phyloP scores from a whole-genome alignment of 2,113 vertebrate genomes.

The Percopsis transmontana region DNA sequence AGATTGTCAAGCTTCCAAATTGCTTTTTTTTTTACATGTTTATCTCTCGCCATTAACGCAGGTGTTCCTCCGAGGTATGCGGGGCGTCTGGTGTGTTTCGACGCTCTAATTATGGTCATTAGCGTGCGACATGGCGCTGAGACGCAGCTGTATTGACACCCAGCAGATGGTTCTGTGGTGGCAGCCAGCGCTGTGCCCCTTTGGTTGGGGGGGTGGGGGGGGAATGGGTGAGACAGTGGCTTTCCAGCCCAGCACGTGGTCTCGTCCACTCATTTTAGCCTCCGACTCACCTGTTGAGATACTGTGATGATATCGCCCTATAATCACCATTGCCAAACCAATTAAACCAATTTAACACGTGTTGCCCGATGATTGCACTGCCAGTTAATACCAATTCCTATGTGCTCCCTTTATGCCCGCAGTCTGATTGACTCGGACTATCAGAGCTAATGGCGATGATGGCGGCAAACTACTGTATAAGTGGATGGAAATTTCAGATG shows the following conservation, averaged over 20 bases:
- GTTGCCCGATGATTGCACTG: too few species aligned
- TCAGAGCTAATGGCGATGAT: too few species aligned
- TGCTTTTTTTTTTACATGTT: not conserved
- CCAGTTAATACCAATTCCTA: too few species aligned
- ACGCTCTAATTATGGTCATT: constrained; percentile 67
- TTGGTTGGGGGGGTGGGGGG: constrained; percentile 13
- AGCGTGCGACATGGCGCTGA: constrained; percentile 48
- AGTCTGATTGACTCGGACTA: too few species aligned
- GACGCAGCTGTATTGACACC: constrained; percentile 49
- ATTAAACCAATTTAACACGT: too few species aligned
- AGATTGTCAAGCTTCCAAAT: not conserved
- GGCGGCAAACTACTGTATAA: too few species aligned
- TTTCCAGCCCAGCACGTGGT: constrained; percentile 28
- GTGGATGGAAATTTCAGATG: too few species aligned
- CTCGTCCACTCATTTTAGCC: constrained; percentile 10
- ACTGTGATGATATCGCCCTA: not conserved
- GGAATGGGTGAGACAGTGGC: constrained; percentile 1
- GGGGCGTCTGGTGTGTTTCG: constrained; percentile 33
- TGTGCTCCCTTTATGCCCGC: too few species aligned
- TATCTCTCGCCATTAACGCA: constrained; percentile 1
- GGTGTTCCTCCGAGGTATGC: constrained; percentile 31
- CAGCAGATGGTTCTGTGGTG: constrained; percentile 47
- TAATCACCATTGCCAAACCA: too few species aligned
- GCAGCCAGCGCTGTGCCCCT: constrained; percentile 20
- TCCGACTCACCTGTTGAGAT: constrained; percentile 25